Evolutionary conservation across 2,797 vertebrate genomes (phyloP).

Genomic region (Malurus leucopterus): DNA sequence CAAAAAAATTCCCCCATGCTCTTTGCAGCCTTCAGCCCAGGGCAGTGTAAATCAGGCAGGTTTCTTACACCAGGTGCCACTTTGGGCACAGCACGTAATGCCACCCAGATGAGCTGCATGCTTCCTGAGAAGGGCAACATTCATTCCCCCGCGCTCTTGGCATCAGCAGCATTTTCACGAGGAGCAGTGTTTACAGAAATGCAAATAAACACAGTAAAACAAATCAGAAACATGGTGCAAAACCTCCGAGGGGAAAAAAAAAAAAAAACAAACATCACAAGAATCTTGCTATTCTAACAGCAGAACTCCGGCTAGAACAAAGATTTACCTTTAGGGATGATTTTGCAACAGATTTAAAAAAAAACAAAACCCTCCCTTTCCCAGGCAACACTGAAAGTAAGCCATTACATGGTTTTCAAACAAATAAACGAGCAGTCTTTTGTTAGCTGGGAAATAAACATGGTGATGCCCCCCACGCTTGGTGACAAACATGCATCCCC

Average conservation of each 20-base stretch:
- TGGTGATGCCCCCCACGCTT: rapidly evolving
- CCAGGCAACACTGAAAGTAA: neutral
- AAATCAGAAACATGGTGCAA: neutral
- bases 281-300: neutral
- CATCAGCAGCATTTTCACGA: neutral
- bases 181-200: neutral
- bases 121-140: neutral
- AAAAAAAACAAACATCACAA: neutral
- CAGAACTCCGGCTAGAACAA: neutral
- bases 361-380: neutral
- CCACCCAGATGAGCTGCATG: neutral
- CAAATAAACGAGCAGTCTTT: neutral
- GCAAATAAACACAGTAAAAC: neutral
- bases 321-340: neutral
- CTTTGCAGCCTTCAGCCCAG: neutral
- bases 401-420: neutral
- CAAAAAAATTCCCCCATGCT: neutral
- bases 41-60: rapidly evolving
- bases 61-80: neutral
- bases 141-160: neutral
- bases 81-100: neutral
- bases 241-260: neutral
- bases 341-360: neutral
- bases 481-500: neutral
- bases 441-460: neutral